Evolutionary conservation across 2,888 invertebrate genomes (phyloP).

Genomic region (Plagodis pulveraria): DNA sequence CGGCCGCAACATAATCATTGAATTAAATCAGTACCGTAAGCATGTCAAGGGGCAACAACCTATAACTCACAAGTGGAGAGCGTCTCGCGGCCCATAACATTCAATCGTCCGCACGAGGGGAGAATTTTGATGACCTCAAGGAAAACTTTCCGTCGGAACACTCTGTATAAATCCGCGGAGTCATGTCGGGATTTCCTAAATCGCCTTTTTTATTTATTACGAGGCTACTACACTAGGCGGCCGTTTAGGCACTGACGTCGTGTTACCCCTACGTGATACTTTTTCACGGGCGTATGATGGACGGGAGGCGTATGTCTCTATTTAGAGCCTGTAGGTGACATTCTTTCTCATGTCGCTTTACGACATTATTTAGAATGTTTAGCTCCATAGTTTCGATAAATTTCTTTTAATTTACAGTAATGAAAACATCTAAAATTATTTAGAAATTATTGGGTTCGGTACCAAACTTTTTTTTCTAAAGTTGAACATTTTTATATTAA

Average conservation of each 20-base stretch:
- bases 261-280: constrained; percentile 65
- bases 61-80: constrained; percentile 76
- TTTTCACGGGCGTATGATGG: constrained; percentile 53
- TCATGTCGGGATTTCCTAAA: constrained; percentile 82
- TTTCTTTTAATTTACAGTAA: too few species aligned
- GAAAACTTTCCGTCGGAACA: constrained; percentile 76
- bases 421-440: too few species aligned
- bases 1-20: constrained; percentile 58
- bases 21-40: constrained; percentile 72
- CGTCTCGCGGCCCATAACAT: constrained; percentile 80
- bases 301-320: constrained; percentile 48
- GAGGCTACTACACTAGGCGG: constrained; percentile 65
- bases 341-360: constrained; percentile 30
- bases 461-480: too few species aligned
- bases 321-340: constrained; percentile 42
- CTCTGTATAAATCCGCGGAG: constrained; percentile 80
- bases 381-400: neutral
- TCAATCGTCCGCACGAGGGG: constrained; percentile 80
- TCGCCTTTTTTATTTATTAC: constrained; percentile 81
- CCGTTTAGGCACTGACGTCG: constrained; percentile 71
- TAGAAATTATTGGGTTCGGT: too few species aligned
- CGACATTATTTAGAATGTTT: constrained; percentile 25
- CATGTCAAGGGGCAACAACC: constrained; percentile 70
- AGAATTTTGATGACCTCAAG: constrained; percentile 81
- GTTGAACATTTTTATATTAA: too few species aligned